Base-by-base conservation (phyloP, 2,888 invertebrate species). In the Chaetogeoica ovagalla region DNA sequence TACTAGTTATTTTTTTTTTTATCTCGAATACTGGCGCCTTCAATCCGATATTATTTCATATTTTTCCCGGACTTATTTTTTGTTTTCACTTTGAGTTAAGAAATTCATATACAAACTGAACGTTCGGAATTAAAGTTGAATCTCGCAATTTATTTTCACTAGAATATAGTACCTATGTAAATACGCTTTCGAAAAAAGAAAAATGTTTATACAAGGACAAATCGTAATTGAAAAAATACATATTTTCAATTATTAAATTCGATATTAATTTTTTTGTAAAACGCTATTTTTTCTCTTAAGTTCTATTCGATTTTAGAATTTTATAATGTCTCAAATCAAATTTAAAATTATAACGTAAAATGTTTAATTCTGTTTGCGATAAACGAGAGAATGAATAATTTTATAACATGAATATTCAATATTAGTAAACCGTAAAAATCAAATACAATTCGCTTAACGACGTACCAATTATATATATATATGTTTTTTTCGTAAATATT, bases 1-100 rank as follows among this genome's bases (percentile, higher is more conserved):
- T 7, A 65, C 17, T 65, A n/a, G 59, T 48, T 68, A n/a, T 48
- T 72, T 59, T 7, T 60, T 59, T 43, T 7, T 6, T 23, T 13
- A 48, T 48, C 48, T 48, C 13, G 19, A 59, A 68, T 48, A 30
- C 43, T n/a, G 9, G 48, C 17, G 59, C 68, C n/a, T 65, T 74
- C 6, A 39, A 65, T 55, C 17, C 21, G 39, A 65, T 65, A 74
- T 39, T 55, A 15, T 74, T 74, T 65, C 21, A 55, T 55, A 65
- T 65, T 65, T 55, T 30, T 62, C 5, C 13, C 17, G 21, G 48
- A 23, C 17, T 55, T 65, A 65, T 19, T 57, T 30, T 55, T 39
- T 55, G 17, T 57, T 65, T 65, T 74, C n/a, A 4, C 15, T 63
- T n/a, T 5, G 1, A 37, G 30, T 62, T 62, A n/a, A 37, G 0